These are phyloP conservation scores for Trogon melanurus DNA, from an alignment of 2,113 vertebrate species.

Conservation along the genomic window DNA sequence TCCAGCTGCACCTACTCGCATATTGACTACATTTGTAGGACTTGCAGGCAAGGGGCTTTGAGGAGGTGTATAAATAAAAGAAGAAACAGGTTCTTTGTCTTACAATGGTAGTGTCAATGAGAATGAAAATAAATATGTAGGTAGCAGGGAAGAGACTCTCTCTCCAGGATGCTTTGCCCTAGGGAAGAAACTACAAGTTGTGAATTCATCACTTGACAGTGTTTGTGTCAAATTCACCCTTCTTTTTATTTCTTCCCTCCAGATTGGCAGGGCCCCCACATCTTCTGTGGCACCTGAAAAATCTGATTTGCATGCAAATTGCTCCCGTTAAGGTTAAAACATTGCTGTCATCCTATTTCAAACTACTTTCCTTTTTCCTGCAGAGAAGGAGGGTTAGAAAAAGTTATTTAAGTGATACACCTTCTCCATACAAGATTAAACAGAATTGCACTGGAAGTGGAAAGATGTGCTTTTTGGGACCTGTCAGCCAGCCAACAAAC, in stretches of 20 bases:
- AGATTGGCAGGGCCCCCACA: slow-evolving; percentile 54
- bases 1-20: neutral
- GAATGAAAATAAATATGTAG: neutral
- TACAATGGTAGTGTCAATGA: neutral
- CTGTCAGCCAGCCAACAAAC: slow-evolving; percentile 36
- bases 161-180: neutral
- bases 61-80: neutral
- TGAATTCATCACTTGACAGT: neutral
- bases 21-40: neutral
- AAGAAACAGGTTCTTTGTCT: neutral
- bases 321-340: slow-evolving; percentile 40
- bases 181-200: neutral
- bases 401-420: slow-evolving; percentile 21
- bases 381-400: neutral
- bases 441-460: neutral
- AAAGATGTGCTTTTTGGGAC: neutral
- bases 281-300: slow-evolving; percentile 69
- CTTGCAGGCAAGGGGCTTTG: neutral
- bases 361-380: slow-evolving; percentile 2
- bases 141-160: neutral
- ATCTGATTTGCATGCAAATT: slow-evolving; percentile 74
- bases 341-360: slow-evolving; percentile 34
- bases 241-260: slow-evolving; percentile 24
- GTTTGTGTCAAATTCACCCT: slow-evolving; percentile 26
- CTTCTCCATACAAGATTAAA: slow-evolving; percentile 18